Evolutionary conservation across 2,113 vertebrate genomes (phyloP).

Genomic region (Myrmecophaga tridactyla): DNA sequence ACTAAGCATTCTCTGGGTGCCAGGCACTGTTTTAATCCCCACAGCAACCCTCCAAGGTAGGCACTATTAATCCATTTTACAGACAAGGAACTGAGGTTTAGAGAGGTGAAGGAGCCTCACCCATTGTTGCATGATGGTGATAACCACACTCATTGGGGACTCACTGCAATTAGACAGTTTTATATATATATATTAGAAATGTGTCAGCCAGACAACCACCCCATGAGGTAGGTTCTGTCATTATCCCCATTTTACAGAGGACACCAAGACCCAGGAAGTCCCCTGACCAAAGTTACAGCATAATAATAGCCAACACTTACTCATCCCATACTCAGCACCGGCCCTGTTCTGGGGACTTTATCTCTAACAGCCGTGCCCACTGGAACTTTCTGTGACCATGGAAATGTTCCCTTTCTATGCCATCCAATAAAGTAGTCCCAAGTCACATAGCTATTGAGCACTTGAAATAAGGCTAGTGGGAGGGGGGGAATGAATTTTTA

Average conservation of each 20-base stretch:
- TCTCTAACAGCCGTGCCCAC: background rate
- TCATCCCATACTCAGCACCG: background rate
- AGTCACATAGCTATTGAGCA: background rate
- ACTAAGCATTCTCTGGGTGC: background rate
- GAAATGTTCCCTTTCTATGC: background rate
- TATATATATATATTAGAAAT: background rate
- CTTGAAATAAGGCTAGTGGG: background rate
- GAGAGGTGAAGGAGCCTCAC: background rate
- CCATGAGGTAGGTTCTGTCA: background rate
- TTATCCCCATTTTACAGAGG: background rate
- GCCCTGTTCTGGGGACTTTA: background rate
- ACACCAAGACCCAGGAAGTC: background rate
- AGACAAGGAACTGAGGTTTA: background rate
- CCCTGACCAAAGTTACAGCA: background rate
- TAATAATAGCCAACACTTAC: background rate
- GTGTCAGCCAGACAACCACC: background rate
- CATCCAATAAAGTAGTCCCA: background rate
- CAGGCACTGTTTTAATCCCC: background rate
- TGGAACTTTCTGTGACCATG: background rate
- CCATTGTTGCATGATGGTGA: too few species aligned
- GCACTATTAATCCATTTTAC: background rate
- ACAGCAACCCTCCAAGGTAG: background rate
- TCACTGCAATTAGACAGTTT: background rate
- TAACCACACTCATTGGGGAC: background rate
- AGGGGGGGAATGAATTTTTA: background rate